Evolutionary conservation across 2,888 invertebrate species (phyloP).

Genomic region (Lycocerus yunnanus): DNA sequence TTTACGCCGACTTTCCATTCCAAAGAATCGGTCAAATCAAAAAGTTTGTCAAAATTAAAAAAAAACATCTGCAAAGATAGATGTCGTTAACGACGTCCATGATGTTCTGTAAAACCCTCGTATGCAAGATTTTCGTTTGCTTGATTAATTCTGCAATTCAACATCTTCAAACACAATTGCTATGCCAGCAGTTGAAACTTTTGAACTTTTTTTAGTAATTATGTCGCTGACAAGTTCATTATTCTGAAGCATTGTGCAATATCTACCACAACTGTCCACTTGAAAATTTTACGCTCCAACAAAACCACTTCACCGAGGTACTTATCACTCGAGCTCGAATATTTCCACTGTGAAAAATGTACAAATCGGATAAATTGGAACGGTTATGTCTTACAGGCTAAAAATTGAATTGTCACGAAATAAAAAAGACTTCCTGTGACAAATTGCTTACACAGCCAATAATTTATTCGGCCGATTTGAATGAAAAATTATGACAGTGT

Average conservation of each 20-base stretch:
- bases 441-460: neutral
- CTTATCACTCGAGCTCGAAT: neutral
- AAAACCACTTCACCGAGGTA: neutral
- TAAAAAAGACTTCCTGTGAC: neutral
- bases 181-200: neutral
- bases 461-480: neutral
- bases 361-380: neutral
- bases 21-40: too few species aligned
- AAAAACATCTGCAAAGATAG: too few species aligned
- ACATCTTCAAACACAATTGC: neutral
- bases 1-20: too few species aligned
- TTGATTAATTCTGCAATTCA: neutral
- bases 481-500: neutral
- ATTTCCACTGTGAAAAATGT: neutral
- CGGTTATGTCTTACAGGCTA: neutral
- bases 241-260: neutral
- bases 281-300: neutral
- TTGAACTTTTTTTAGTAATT: neutral
- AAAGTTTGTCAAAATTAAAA: too few species aligned
- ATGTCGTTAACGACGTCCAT: too few species aligned
- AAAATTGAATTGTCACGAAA: neutral
- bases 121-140: neutral
- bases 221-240: neutral
- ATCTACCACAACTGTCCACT: neutral
- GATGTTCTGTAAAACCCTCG: neutral